Evolutionary conservation across 1,140 invertebrate genomes (phyloP), one percentile per base, ranked within the genome.

Genomic region (Prorops nasuta): DNA sequence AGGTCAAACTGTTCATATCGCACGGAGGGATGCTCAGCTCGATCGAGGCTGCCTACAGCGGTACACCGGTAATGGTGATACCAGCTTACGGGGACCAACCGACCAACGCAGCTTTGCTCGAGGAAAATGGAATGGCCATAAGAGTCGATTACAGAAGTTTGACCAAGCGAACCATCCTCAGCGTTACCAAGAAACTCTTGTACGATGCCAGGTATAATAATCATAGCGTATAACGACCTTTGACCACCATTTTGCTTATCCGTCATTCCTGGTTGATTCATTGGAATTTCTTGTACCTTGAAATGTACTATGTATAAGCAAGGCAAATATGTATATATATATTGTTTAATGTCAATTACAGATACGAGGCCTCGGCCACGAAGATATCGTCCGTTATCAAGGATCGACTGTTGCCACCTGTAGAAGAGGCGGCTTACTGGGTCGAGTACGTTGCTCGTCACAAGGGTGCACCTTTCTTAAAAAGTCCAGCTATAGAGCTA

Each of bases 391-490:
- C n/a, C n/a, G n/a, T n/a, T n/a, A n/a, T n/a, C n/a, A n/a, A n/a
- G n/a, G 83, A 86, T 60, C 72, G 80, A 1, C 81, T 78, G 4
- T 54, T 77, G 51, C 52, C 66, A 17, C 71, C 81, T 0, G 59
- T 83, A 37, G 76, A 84, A 12, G 78, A 74, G 18, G 82, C 82
- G 3, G 56, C 84, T 32, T 85, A 77, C 54, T 86, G 84, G 84
- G 80, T 80, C 3, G 83, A 86, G 53, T 84, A 80, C 50, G 83
- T 83, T 3, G 82, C 84, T 3, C 66, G 80, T 8, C 75, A 87
- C 58, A 76, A 78, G 36, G 84, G 74, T 54, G 84, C 79, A 20
- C 71, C 55, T 31, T 80, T 78, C 72, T 76, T 86, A 52, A 74
- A 78, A 35, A 79, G 81, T 1, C 70, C 80, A 2, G 83, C 81